Conservation (phyloP, 2,888 invertebrate species). For the Halictus ligatus region DNA sequence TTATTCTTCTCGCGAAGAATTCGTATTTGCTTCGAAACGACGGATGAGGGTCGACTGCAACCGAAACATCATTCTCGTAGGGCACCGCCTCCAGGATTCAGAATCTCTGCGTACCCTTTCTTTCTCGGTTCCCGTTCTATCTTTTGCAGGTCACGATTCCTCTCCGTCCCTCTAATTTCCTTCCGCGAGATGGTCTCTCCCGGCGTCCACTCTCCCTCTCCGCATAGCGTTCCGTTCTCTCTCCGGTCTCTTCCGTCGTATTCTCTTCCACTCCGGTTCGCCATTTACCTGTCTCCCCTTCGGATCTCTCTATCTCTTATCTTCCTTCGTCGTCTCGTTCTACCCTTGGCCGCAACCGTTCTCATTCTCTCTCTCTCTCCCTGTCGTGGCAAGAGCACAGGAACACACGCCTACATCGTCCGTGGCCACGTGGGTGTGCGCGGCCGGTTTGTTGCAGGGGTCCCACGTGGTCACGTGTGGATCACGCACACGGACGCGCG, state of each 20-base stretch:
- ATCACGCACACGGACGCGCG: constrained; percentile 47
- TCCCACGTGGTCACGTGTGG: constrained; percentile 38
- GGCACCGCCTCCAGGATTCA: background rate
- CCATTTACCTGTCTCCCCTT: constrained; percentile 55
- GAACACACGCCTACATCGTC: constrained; percentile 52
- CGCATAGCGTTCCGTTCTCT: constrained; percentile 18
- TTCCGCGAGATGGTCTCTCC: constrained; percentile 34
- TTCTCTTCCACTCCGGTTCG: constrained; percentile 54
- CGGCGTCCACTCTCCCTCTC: constrained; percentile 10
- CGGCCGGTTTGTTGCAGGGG: background rate
- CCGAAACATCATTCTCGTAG: background rate
- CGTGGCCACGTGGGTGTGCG: constrained; percentile 42
- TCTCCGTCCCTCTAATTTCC: constrained; percentile 41
- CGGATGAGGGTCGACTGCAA: background rate
- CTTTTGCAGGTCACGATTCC: constrained; percentile 29
- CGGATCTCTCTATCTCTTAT: constrained; percentile 50
- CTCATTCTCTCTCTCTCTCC: constrained; percentile 32
- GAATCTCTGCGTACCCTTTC: constrained; percentile 40
- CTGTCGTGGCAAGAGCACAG: constrained; percentile 26
- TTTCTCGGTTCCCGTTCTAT: constrained; percentile 18
- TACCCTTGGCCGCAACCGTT: constrained; percentile 17
- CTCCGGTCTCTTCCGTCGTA: constrained; percentile 40
- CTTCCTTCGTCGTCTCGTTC: constrained; percentile 26
- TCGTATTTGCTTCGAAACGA: background rate
- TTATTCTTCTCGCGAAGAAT: too few relatives aligned